Evolutionary conservation across 2,113 vertebrate species (phyloP).

Genomic region (Pachypanchax playfairii): DNA sequence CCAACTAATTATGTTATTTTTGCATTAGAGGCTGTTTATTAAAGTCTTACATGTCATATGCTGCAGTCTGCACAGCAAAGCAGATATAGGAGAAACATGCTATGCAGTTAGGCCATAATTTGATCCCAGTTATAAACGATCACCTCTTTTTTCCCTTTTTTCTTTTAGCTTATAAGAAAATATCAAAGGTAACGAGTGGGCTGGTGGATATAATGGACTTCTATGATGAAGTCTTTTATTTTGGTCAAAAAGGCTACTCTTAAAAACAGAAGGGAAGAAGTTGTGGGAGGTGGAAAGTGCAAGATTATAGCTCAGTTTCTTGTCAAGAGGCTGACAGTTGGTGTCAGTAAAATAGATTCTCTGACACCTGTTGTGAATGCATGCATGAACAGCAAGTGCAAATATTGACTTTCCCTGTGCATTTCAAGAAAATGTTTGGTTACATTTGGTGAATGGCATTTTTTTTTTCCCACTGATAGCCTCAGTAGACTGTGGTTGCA

Average conservation of each 20-base stretch:
- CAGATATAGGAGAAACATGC: background rate
- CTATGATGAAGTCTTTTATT: constrained; percentile 5
- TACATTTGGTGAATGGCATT: background rate
- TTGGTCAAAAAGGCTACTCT: constrained; percentile 9
- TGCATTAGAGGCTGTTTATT: background rate
- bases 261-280: constrained; percentile 13
- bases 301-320: constrained; percentile 14
- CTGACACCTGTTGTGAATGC: constrained; percentile 7
- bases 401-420: constrained; percentile 9
- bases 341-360: background rate
- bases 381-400: background rate
- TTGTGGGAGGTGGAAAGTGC: constrained; percentile 5
- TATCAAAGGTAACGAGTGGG: constrained; percentile 22
- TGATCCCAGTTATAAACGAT: no score
- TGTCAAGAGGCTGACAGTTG: constrained; percentile 4
- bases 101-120: constrained; percentile 4
- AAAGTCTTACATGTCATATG: background rate
- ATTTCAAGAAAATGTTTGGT: background rate
- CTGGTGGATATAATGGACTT: constrained; percentile 21
- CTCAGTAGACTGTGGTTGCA: background rate
- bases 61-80: background rate
- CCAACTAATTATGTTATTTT: no score
- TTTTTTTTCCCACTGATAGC: background rate
- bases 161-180: background rate
- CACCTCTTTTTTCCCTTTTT: constrained; percentile 5